These are phyloP conservation scores for Coecobrya sp. DNA, from an alignment of 2,888 invertebrate genomes.

Conservation along the genomic window DNA sequence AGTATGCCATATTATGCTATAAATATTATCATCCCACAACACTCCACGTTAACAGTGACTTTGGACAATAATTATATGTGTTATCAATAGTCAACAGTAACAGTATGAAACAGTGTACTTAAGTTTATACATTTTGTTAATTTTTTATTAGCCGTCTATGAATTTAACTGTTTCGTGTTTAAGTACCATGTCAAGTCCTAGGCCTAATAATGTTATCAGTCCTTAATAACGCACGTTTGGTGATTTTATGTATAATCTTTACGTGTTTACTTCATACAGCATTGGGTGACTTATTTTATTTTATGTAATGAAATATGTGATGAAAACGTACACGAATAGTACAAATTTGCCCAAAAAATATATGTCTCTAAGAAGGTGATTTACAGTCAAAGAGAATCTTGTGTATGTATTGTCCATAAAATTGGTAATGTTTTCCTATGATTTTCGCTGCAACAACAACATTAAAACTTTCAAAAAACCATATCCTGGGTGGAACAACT, in stretches of 20 bases:
- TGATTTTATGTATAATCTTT: background rate
- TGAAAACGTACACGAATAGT: background rate
- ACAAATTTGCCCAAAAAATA: background rate
- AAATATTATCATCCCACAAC: too few relatives aligned
- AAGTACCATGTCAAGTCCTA: slow-evolving; percentile 18
- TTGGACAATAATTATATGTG: too few relatives aligned
- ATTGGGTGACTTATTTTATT: background rate
- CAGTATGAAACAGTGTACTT: background rate
- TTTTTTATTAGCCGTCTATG: background rate
- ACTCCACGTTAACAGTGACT: too few relatives aligned
- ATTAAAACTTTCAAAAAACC: too few relatives aligned
- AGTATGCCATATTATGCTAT: background rate
- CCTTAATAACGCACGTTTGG: background rate
- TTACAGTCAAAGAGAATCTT: too few relatives aligned
- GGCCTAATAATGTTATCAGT: slow-evolving; percentile 19
- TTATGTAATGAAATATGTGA: background rate
- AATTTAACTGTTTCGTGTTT: background rate
- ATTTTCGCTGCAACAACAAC: too few relatives aligned
- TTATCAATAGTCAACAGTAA: background rate
- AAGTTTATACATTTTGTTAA: background rate
- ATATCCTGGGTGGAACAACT: too few relatives aligned
- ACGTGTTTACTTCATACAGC: background rate
- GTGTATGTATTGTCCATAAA: too few relatives aligned
- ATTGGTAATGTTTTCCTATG: too few relatives aligned
- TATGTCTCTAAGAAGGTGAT: background rate